phyloP scores from a whole-genome alignment of 92 coral and sea anemone genomes.

The Isaurus tuberculatus region DNA sequence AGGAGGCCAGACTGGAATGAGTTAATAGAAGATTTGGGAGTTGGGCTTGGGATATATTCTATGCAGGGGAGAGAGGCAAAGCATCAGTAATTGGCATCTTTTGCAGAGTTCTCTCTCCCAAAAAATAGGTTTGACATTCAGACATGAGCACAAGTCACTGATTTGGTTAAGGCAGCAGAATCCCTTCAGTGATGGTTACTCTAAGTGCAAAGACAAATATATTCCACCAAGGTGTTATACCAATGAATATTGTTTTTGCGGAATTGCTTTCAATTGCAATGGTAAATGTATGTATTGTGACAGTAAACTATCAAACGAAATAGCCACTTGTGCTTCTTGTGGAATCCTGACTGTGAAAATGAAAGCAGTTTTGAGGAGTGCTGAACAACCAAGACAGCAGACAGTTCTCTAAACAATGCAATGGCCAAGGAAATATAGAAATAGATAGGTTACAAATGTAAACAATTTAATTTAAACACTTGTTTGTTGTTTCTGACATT shows the following conservation, averaged over 20 bases:
- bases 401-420: conserved; percentile 22
- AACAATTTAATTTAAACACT: background rate
- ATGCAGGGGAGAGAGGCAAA: conserved; percentile 52
- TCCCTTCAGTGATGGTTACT: conserved; percentile 44
- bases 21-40: conserved; percentile 24
- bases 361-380: conserved; percentile 48
- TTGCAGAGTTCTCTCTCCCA: conserved; percentile 18
- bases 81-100: conserved; percentile 36
- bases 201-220: conserved; percentile 25
- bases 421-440: conserved; percentile 1
- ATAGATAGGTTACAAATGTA: background rate
- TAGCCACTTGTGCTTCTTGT: conserved; percentile 55
- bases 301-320: conserved; percentile 55
- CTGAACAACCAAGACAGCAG: conserved; percentile 40
- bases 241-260: conserved; percentile 64
- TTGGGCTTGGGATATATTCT: conserved; percentile 41
- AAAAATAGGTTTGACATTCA: conserved; percentile 48
- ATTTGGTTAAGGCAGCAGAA: conserved; percentile 51
- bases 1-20: background rate
- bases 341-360: conserved; percentile 64
- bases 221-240: conserved; percentile 58
- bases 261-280: conserved; percentile 52
- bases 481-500: conserved; percentile 36
- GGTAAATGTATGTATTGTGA: conserved; percentile 53
- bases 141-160: conserved; percentile 44